A percentile compares a stretch with the other conserved stretches of the same genome.
phyloP scores from a whole-genome alignment of 2,888 invertebrate genomes.

The Drosophila nigricruria region DNA sequence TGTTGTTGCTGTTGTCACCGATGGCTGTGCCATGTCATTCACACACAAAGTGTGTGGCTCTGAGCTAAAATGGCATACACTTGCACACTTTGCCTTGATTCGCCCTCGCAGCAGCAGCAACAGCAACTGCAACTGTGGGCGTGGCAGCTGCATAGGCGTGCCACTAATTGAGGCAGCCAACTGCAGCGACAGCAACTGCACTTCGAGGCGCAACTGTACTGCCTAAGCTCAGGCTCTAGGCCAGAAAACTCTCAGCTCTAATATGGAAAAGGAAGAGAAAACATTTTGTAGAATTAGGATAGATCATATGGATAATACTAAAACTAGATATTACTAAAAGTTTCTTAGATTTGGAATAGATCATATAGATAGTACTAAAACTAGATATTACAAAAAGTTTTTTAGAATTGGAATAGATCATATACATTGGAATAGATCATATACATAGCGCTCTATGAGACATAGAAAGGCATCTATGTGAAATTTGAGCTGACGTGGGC shows the following conservation, averaged over 20 bases:
- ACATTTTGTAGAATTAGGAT: background rate
- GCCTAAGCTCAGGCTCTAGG: background rate
- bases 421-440: too few relatives aligned
- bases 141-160: constrained; percentile 63
- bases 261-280: background rate
- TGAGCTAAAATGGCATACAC: constrained; percentile 74
- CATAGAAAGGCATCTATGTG: too few relatives aligned
- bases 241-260: background rate
- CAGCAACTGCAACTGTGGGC: constrained; percentile 2
- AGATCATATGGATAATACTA: background rate
- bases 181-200: constrained; percentile 55
- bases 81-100: constrained; percentile 71
- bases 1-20: constrained; percentile 36
- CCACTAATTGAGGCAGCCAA: constrained; percentile 78
- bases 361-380: too few relatives aligned
- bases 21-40: constrained; percentile 74
- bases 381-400: too few relatives aligned
- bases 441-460: too few relatives aligned
- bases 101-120: constrained; percentile 37
- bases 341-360: too few relatives aligned
- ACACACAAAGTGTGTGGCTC: constrained; percentile 76
- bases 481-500: too few relatives aligned
- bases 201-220: constrained; percentile 59
- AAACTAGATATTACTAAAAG: background rate
- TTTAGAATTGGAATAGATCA: too few relatives aligned